Evolutionary conservation across 2,113 vertebrate genomes (phyloP).

Genomic region (Sarotherodon lohbergeri): DNA sequence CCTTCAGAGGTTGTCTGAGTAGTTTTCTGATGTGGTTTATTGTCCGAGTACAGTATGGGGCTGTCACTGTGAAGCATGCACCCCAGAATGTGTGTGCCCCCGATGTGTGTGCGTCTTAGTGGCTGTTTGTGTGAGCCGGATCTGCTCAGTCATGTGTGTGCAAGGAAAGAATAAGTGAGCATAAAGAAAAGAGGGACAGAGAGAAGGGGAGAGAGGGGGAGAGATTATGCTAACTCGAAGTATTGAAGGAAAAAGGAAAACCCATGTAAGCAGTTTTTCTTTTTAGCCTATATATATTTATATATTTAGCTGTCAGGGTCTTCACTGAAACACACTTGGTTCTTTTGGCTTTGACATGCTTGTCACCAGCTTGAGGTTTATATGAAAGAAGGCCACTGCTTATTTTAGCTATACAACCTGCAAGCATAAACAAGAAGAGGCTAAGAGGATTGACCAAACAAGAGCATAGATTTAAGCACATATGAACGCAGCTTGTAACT

Average conservation of each 20-base stretch:
- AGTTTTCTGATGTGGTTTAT: constrained; percentile 53
- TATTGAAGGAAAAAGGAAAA: constrained; percentile 55
- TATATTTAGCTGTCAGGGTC: constrained; percentile 61
- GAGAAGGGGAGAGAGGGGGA: constrained; percentile 7
- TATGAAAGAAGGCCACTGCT: constrained; percentile 22
- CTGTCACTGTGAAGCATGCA: not conserved
- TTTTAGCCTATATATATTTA: constrained; percentile 56
- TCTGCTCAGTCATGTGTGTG: constrained; percentile 40
- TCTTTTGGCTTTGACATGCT: constrained; percentile 39
- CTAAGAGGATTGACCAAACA: constrained; percentile 17
- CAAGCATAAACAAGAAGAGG: constrained; percentile 9
- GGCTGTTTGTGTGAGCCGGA: not conserved
- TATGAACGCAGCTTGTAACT: not conserved
- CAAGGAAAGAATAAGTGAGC: constrained; percentile 39
- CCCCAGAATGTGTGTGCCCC: not conserved
- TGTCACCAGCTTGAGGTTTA: constrained; percentile 45
- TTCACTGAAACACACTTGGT: constrained; percentile 28
- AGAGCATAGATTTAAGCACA: not conserved
- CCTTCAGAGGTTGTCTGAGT: constrained; percentile 27
- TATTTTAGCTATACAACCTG: constrained; percentile 22
- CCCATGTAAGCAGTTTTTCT: constrained; percentile 67
- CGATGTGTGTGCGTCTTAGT: not conserved
- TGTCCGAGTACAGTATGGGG: constrained; percentile 29
- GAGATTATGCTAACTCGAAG: constrained; percentile 64
- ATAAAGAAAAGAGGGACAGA: constrained; percentile 34